Percentiles rank a stretch among this genome's conserved stretches.
Conservation (phyloP, 2,888 invertebrate species). For the Lepas anatifera region DNA sequence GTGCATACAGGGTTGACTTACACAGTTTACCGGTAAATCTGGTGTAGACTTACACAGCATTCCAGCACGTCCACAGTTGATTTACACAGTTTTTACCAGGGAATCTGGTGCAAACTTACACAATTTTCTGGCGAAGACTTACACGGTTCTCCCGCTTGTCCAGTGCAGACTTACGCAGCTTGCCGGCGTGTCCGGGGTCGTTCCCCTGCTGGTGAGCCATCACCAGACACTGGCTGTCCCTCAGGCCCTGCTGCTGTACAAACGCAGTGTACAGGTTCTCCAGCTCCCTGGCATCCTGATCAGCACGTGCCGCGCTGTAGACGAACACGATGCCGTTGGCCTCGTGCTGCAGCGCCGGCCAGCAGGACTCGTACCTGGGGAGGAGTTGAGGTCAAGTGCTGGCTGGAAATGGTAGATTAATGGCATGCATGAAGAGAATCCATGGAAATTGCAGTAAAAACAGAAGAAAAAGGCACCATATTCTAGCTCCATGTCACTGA, state of each 20-base stretch:
- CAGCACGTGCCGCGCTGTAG: slow-evolving; percentile 43
- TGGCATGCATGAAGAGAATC: too few species aligned
- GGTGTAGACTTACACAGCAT: too few species aligned
- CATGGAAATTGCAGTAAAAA: too few species aligned
- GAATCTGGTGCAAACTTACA: too few species aligned
- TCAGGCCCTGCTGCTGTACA: slow-evolving; percentile 50
- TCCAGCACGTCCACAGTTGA: too few species aligned
- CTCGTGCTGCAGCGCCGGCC: slow-evolving; percentile 58
- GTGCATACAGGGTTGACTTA: too few species aligned
- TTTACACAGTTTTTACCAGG: too few species aligned
- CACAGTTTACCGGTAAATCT: too few species aligned
- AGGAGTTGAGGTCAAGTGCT: not conserved
- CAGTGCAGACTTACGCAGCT: slow-evolving; percentile 20
- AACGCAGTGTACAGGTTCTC: slow-evolving; percentile 54
- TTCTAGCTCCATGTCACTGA: too few species aligned
- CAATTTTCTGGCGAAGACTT: too few species aligned
- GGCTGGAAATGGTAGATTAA: slow-evolving; percentile 9
- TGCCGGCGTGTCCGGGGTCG: slow-evolving; percentile 16
- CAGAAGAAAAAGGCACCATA: too few species aligned
- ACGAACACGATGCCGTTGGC: slow-evolving; percentile 58
- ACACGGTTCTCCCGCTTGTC: too few species aligned
- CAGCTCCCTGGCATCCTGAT: slow-evolving; percentile 42
- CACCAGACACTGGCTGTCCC: slow-evolving; percentile 51
- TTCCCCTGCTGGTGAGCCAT: slow-evolving; percentile 38
- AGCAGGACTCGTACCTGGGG: slow-evolving; percentile 56